Conservation (phyloP, 1,140 invertebrate species). For the Drosophila chauvacae region DNA sequence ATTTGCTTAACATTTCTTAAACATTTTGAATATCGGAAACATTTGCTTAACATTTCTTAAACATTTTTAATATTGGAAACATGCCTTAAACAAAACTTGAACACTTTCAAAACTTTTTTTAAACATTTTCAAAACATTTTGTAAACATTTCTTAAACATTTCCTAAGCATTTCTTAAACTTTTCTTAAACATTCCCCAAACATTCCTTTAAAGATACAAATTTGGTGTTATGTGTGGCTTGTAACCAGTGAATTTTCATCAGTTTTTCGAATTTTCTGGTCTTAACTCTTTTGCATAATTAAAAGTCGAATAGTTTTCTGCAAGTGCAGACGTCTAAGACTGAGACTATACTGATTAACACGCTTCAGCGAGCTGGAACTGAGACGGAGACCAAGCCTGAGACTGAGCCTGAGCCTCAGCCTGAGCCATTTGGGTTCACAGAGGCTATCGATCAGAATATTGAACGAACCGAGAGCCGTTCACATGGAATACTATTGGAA, state of each 20-base stretch:
- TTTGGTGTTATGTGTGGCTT: too few relatives aligned
- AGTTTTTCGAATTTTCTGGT: not conserved
- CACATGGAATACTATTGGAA: constrained; percentile 36
- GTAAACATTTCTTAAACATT: too few relatives aligned
- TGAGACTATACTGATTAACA: constrained; percentile 60
- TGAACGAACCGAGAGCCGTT: constrained; percentile 29
- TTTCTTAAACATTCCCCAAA: not conserved
- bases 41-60: too few relatives aligned
- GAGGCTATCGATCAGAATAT: constrained; percentile 60
- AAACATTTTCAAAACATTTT: not conserved
- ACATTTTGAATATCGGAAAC: too few relatives aligned
- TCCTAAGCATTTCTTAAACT: not conserved
- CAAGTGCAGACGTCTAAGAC: constrained; percentile 8
- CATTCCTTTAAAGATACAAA: not conserved
- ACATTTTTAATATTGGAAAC: not conserved
- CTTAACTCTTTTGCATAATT: not conserved
- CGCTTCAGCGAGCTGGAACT: constrained; percentile 61
- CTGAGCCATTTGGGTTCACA: constrained; percentile 70
- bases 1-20: too few relatives aligned
- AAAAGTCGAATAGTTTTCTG: constrained; percentile 1
- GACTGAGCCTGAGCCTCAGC: constrained; percentile 24
- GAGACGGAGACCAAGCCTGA: constrained; percentile 40
- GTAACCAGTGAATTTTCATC: not conserved
- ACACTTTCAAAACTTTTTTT: not conserved
- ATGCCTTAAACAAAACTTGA: not conserved